Base-by-base conservation (phyloP, 2,797 vertebrate species). In the Rhodeus uyekii region DNA sequence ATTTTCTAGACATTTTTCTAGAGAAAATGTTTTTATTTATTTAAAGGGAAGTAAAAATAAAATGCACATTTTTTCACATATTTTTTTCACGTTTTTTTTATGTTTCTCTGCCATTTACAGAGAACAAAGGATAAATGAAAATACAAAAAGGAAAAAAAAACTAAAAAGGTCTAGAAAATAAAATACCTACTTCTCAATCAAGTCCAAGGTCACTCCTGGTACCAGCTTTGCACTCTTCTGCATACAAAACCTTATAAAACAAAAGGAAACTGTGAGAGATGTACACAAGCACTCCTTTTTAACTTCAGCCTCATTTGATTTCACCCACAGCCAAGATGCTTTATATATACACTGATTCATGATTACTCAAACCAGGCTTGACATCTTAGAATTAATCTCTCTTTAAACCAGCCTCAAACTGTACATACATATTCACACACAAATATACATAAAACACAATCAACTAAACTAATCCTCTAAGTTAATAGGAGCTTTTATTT, bases 181-280 rank as follows among this genome's bases (percentile, higher is more conserved):
- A 39, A 58, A 72, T 78, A 94, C 97, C 95, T 96, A 99, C 98
- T 99, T 99, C 89, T 99, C 98, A 84, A 99, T 99, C 87, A 99
- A 94, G 92, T 99, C 98, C 94, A 99, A 91, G 0, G 97, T 99
- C 92, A 99, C 98, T 88, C 98, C 98, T 22, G 98, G 98, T 89
- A 99, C 98, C 93, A 99, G 89, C 86, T 96, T 97, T 87, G 98
- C 96, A 86, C 98, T 99, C 91, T 97, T 99, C 94, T 99, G 98
- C 97, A 99, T 99, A 88, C 98, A 99, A 89, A 99, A 99, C 98
- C 98, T 99, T 92, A 85, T 38, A 32, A 14, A 55, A 39, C 53
- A 12, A 61, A 38, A 42, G 2, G 58, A 18, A 65, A n/a, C n/a
- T 8, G 6, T 32, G 5, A 32, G 29, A 10, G 3, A 78, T 24